Conservation (phyloP, 2,797 vertebrate genomes). For the Anguilla marmorata region DNA sequence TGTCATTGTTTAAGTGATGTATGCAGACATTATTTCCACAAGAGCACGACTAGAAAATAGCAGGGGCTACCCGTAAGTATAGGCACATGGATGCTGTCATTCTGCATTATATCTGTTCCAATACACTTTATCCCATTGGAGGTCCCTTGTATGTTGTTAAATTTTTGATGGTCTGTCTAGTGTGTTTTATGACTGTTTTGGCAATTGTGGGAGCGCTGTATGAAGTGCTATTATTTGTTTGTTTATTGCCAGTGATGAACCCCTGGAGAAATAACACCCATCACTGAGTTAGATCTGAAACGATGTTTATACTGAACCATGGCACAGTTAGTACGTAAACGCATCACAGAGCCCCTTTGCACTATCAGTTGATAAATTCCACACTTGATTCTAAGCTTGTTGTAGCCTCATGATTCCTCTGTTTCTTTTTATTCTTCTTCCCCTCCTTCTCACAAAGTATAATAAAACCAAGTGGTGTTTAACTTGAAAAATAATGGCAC, state of each 20-base stretch:
- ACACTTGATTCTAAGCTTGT: neutral
- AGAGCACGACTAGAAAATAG: constrained; percentile 12
- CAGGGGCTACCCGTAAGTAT: neutral
- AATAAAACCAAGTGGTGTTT: neutral
- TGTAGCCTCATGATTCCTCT: neutral
- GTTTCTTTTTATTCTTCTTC: neutral
- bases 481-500: neutral
- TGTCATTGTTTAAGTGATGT: neutral
- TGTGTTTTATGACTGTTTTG: constrained; percentile 14
- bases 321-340: neutral
- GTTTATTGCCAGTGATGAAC: neutral
- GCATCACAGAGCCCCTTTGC: neutral
- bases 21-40: neutral
- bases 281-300: neutral
- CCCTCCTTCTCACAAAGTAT: neutral
- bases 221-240: neutral
- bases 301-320: neutral
- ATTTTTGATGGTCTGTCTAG: neutral
- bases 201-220: neutral
- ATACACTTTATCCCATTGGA: neutral
- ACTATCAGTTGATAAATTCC: neutral
- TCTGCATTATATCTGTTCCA: neutral
- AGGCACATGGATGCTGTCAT: neutral
- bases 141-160: neutral
- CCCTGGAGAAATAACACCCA: neutral